Percentiles rank a stretch among this genome's conserved stretches.
These are phyloP conservation scores for Drosophila virilis DNA, from an alignment of 1,140 invertebrate species.

Conservation along the genomic window DNA sequence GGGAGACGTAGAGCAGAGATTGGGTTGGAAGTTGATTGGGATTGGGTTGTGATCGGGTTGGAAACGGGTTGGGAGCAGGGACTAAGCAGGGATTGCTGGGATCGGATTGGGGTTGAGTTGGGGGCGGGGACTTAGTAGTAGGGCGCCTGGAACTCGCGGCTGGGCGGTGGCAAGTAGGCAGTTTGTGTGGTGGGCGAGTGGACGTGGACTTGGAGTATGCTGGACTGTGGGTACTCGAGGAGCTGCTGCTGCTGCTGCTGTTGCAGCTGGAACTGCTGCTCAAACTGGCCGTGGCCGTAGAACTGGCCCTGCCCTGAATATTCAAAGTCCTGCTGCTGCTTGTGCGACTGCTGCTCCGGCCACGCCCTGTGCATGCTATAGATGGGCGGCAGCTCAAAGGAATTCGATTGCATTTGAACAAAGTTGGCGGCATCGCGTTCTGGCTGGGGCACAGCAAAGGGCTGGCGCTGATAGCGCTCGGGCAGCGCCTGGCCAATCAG, in stretches of 20 bases:
- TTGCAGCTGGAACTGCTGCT: not conserved
- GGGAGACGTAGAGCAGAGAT: not conserved
- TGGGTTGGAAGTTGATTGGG: no score
- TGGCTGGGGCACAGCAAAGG: conserved; percentile 28
- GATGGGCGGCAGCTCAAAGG: conserved; percentile 51
- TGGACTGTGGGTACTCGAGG: not conserved
- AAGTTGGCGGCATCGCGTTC: conserved; percentile 4
- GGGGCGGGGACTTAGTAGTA: conserved; percentile 41
- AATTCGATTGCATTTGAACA: conserved; percentile 69
- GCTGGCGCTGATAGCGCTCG: conserved; percentile 36
- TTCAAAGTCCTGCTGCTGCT: not conserved
- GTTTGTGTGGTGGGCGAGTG: not conserved
- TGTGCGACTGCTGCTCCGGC: not conserved
- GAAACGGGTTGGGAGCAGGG: no score
- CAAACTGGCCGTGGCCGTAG: conserved; percentile 1
- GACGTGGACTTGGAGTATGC: not conserved
- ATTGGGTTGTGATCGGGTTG: no score
- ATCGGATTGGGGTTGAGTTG: not conserved
- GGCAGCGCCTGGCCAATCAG: conserved; percentile 57
- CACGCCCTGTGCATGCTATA: conserved; percentile 39
- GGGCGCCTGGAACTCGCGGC: conserved; percentile 60
- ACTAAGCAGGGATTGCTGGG: not conserved
- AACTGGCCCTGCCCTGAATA: not conserved
- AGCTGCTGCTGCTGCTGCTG: not conserved
- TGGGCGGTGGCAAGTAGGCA: conserved; percentile 33